phyloP scores from a whole-genome alignment of 1,140 invertebrate species.

The Tetragnatha versicolor region DNA sequence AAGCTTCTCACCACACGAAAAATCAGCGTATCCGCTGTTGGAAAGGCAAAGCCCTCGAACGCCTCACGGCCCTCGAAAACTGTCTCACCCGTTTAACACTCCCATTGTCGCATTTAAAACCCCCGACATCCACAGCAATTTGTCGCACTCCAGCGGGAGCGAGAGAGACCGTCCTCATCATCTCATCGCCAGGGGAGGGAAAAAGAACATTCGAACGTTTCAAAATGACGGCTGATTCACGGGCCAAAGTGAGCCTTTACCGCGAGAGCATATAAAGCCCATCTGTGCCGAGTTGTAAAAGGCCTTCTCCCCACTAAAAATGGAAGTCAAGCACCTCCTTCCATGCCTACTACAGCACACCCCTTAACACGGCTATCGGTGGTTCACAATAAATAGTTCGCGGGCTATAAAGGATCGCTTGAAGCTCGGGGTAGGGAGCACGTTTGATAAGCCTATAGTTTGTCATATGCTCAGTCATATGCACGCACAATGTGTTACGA shows the following conservation, averaged over 20 bases:
- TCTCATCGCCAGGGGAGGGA: neutral
- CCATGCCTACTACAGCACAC: neutral
- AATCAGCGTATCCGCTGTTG: no score
- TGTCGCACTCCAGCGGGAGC: conserved; percentile 21
- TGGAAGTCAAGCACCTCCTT: conserved; percentile 32
- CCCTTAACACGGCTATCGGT: conserved; percentile 20
- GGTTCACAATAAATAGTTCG: conserved; percentile 47
- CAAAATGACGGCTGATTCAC: conserved; percentile 30
- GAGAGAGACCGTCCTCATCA: neutral
- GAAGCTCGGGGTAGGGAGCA: conserved; percentile 9
- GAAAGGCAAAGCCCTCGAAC: no score
- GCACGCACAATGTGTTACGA: conserved; percentile 20
- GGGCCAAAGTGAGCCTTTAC: conserved; percentile 19
- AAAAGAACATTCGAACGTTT: conserved; percentile 1
- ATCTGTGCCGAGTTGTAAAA: conserved; percentile 49
- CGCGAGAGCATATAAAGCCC: conserved; percentile 47
- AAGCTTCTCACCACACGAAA: no score
- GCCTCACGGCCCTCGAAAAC: neutral
- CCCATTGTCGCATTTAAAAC: conserved; percentile 1
- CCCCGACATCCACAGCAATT: conserved; percentile 3
- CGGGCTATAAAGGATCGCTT: conserved; percentile 37
- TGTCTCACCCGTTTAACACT: neutral
- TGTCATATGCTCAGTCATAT: conserved; percentile 49
- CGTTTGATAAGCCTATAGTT: conserved; percentile 47
- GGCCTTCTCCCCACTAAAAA: neutral